Evolutionary conservation across 1,140 invertebrate genomes (phyloP), one percentile per base, ranked within the genome.

Genomic region (Alviniconcha marisindica): DNA sequence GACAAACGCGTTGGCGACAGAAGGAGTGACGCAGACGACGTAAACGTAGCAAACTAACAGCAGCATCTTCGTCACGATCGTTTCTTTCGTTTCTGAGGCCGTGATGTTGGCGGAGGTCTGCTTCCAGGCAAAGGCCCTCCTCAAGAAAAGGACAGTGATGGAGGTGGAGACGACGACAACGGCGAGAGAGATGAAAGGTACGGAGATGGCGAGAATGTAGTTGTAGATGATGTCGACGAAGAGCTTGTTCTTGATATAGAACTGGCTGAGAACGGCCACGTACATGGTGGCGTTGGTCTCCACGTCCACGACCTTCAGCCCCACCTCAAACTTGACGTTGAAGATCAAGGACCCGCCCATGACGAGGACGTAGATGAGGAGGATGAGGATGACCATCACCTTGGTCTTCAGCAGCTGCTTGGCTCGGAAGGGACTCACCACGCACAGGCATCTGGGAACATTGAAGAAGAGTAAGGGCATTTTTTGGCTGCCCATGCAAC

Each of bases 1-100:
- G 44, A 78, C 18, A n/a, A 78, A 78, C 33, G 51, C 63, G 84
- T 87, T 54, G 77, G 84, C 48, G 79, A 87, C 73, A 79, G 84
- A 28, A 48, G 83, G 10, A 60, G 80, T 38, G 44, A 78, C 66
- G 79, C 51, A 56, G 79, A 63, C 54, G 44, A 78, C 71, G 24
- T 31, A 51, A 69, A 81, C 77, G 42, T 77, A 69, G 40, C 77
- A 82, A 2, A 77, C 76, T 3, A 83, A 54, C 21, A 74, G 31
- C 21, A 56, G 79, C n/a, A 77, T 71, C 44, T 48, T 81, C 28
- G 56, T 74, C 71, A 74, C 38, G 3, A 21, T 38, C 0, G 38
- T 44, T 15, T 74, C 71, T 42, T 42, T 40, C 4, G 2, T 21
- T 33, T 66, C 63, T 18, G 24, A 33, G 18, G 31, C n/a, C 12